A percentile compares a stretch with the other conserved stretches of the same genome.
Evolutionary conservation across 1,140 invertebrate species (phyloP).

Genomic region (Drosophila tsacasi): DNA sequence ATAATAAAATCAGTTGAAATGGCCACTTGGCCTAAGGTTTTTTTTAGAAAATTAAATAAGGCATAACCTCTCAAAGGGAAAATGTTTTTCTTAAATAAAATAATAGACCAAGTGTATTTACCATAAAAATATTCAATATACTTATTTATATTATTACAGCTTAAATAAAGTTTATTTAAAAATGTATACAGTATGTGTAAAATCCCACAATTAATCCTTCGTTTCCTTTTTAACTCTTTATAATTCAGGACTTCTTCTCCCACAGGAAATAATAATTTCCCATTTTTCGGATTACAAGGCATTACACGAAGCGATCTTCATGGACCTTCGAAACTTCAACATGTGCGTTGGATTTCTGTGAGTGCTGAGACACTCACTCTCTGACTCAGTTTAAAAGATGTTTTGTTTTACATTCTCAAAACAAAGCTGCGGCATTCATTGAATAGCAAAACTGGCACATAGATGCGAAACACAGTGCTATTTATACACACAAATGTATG

Average conservation of each 20-base stretch:
- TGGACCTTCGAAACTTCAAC: slow-evolving; percentile 12
- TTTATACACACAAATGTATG: slow-evolving; percentile 22
- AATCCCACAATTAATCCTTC: background rate
- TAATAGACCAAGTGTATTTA: background rate
- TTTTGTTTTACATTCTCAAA: slow-evolving; percentile 37
- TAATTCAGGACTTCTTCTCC: background rate
- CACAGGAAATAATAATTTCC: slow-evolving; percentile 22
- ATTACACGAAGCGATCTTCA: background rate
- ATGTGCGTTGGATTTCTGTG: slow-evolving; percentile 17
- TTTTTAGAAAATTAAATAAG: background rate
- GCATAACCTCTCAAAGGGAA: background rate
- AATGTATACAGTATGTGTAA: background rate
- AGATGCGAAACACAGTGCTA: slow-evolving; percentile 33
- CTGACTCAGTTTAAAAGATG: slow-evolving; percentile 39
- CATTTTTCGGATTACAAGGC: slow-evolving; percentile 13
- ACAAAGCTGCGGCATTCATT: slow-evolving; percentile 49
- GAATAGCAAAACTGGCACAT: slow-evolving; percentile 48
- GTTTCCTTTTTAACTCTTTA: background rate
- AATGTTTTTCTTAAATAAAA: background rate
- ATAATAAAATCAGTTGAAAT: background rate
- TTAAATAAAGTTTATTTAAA: no score
- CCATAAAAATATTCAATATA: no score
- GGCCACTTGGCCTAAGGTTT: background rate
- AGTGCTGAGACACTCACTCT: slow-evolving; percentile 9
- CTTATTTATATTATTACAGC: no score